phyloP scores from a whole-genome alignment of 2,113 vertebrate species.

The Amblyopsis rosae region DNA sequence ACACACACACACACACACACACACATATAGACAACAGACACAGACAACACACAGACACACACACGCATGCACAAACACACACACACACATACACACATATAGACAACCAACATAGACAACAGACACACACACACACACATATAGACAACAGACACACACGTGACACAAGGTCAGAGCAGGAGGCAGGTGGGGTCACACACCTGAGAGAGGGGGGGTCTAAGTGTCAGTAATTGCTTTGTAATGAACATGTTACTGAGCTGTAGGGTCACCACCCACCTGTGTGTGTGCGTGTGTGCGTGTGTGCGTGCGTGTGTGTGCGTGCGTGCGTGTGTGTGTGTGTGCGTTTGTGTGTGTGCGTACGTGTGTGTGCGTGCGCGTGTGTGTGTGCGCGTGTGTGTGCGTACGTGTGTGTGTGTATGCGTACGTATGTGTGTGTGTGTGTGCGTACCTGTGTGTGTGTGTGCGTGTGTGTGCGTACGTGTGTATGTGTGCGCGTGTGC shows the following conservation, averaged over 20 bases:
- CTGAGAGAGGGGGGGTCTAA: slow-evolving; percentile 64
- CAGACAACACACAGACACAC: slow-evolving; percentile 49
- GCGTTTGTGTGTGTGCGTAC: too few species aligned
- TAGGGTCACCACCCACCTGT: slow-evolving; percentile 38
- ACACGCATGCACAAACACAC: slow-evolving; percentile 74
- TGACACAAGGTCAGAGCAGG: slow-evolving; percentile 57
- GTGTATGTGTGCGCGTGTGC: too few species aligned
- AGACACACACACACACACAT: slow-evolving; percentile 21
- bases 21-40: slow-evolving; percentile 69
- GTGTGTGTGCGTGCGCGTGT: too few species aligned
- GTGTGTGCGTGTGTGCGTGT: slow-evolving; percentile 19
- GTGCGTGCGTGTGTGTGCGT: too few species aligned
- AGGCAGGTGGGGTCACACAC: slow-evolving; percentile 39
- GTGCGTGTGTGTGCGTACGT: too few species aligned
- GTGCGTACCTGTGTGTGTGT: too few species aligned
- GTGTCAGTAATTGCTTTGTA: slow-evolving; percentile 75
- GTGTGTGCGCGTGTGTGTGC: too few species aligned
- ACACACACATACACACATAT: slow-evolving; percentile 20
- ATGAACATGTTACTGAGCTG: slow-evolving; percentile 75
- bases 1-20: slow-evolving; percentile 16
- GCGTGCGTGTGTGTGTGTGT: too few species aligned
- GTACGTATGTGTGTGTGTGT: too few species aligned
- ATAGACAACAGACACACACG: slow-evolving; percentile 43
- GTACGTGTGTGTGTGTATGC: too few species aligned
- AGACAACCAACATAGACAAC: slow-evolving; percentile 29